Conservation (phyloP, 1,140 invertebrate genomes). For the Drosophila rhopaloa region DNA sequence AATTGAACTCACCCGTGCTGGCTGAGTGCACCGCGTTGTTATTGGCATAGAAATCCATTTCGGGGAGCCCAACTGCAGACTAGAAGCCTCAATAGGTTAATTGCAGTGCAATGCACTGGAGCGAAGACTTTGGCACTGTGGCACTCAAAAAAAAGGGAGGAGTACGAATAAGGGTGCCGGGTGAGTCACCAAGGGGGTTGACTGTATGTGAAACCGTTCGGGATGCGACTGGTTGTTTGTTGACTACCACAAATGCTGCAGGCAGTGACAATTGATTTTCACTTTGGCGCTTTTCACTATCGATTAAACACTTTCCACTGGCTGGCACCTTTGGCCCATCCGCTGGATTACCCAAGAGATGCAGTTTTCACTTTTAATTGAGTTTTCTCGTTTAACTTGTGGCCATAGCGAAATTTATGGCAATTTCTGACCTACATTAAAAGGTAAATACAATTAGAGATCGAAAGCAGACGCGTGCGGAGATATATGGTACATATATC, state of each 20-base stretch:
- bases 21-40: slow-evolving; percentile 53
- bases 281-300: slow-evolving; percentile 67
- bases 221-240: slow-evolving; percentile 14
- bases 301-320: slow-evolving; percentile 75
- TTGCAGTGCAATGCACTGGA: slow-evolving; percentile 67
- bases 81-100: slow-evolving; percentile 52
- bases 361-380: slow-evolving; percentile 61
- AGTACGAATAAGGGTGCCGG: slow-evolving; percentile 24
- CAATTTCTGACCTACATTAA: slow-evolving; percentile 72
- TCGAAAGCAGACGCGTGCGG: slow-evolving; percentile 55
- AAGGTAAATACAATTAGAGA: slow-evolving; percentile 29
- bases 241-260: slow-evolving; percentile 32
- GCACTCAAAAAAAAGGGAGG: neutral
- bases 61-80: slow-evolving; percentile 16
- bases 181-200: slow-evolving; percentile 24
- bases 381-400: slow-evolving; percentile 44
- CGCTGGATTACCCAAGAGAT: slow-evolving; percentile 44
- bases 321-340: slow-evolving; percentile 43
- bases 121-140: slow-evolving; percentile 10
- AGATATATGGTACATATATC: slow-evolving; percentile 29
- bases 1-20: slow-evolving; percentile 62
- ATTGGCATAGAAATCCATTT: slow-evolving; percentile 79
- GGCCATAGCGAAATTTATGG: slow-evolving; percentile 26
- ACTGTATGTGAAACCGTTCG: slow-evolving; percentile 50
- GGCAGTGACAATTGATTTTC: slow-evolving; percentile 50